Evolutionary conservation across 2,113 vertebrate genomes (phyloP).

Genomic region (Corvus cornix): DNA sequence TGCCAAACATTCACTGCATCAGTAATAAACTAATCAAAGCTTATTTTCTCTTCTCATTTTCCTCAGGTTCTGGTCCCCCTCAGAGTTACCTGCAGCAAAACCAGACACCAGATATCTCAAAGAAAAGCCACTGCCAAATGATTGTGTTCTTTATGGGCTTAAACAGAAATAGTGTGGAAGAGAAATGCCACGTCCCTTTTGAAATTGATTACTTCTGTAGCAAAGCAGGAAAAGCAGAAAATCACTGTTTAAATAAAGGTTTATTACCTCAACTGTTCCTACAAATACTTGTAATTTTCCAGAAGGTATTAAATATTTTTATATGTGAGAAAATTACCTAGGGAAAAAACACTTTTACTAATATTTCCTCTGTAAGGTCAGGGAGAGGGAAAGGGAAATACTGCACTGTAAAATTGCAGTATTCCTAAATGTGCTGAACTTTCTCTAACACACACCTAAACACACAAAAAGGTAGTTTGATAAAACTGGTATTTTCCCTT

Average conservation of each 20-base stretch:
- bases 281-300: background rate
- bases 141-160: background rate
- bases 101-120: background rate
- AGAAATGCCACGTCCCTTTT: background rate
- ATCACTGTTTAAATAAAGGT: background rate
- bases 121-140: background rate
- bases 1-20: background rate
- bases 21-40: background rate
- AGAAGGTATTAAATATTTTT: background rate
- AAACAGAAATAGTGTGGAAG: background rate
- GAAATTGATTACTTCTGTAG: background rate
- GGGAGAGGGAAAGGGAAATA: background rate
- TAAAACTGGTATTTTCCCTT: background rate
- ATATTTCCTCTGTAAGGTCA: background rate
- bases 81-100: background rate
- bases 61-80: background rate
- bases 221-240: background rate
- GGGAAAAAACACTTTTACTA: background rate
- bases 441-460: background rate
- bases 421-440: background rate
- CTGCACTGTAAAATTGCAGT: background rate
- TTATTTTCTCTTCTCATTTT: background rate
- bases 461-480: background rate
- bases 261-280: background rate
- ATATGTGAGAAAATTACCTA: background rate